Evolutionary conservation across 2,888 invertebrate species (phyloP).

Genomic region (Meiosimyza platycephala): DNA sequence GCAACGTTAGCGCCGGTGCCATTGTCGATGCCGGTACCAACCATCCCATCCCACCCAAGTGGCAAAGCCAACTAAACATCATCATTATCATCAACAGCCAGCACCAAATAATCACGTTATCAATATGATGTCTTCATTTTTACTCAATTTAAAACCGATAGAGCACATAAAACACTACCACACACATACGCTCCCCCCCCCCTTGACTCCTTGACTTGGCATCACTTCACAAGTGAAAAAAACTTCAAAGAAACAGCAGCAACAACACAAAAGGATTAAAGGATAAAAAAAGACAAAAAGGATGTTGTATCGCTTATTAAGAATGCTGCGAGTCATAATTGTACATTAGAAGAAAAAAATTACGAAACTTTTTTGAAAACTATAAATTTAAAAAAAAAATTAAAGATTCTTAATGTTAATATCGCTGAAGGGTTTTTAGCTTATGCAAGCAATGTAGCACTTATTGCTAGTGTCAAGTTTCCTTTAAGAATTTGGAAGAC

Average conservation of each 20-base stretch:
- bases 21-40: constrained; percentile 49
- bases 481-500: no score
- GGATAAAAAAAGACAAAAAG: not conserved
- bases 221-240: not conserved
- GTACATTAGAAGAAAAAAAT: no score
- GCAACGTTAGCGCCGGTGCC: constrained; percentile 1
- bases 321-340: not conserved
- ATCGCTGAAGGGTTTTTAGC: no score
- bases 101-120: constrained; percentile 28
- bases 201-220: not conserved
- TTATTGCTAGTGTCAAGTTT: no score
- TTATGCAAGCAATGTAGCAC: no score
- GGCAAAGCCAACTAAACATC: constrained; percentile 54
- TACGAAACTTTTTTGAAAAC: no score
- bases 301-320: constrained; percentile 1
- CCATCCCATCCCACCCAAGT: constrained; percentile 44
- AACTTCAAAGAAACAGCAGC: not conserved
- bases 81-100: constrained; percentile 47
- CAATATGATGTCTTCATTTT: constrained; percentile 34
- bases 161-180: not conserved
- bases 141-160: constrained; percentile 33
- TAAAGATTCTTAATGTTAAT: no score
- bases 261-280: not conserved
- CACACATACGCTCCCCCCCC: not conserved
- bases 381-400: no score